Conservation (phyloP, 2,113 vertebrate species). For the Centrocercus urophasianus region DNA sequence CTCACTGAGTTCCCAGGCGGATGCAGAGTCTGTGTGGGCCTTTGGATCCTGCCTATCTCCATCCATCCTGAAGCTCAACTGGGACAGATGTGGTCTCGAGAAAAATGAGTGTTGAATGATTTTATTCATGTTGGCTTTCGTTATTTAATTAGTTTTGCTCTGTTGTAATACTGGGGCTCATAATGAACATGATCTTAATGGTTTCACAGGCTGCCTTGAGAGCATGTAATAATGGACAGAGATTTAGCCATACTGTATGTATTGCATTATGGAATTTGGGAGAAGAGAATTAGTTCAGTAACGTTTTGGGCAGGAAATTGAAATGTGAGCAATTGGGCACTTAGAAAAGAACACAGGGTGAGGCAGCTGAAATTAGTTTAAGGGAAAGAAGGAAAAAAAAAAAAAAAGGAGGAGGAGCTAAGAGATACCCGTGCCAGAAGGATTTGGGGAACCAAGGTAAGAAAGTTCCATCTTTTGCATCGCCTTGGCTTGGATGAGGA, state of each 20-base stretch:
- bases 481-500: not conserved
- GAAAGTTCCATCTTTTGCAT: not conserved
- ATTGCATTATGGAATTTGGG: not conserved
- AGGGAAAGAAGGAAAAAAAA: not conserved
- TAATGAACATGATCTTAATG: slow-evolving; percentile 53
- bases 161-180: slow-evolving; percentile 62
- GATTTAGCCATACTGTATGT: slow-evolving; percentile 32
- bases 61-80: not conserved
- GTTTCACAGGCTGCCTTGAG: slow-evolving; percentile 66
- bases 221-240: slow-evolving; percentile 15
- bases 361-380: not conserved
- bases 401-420: slow-evolving; percentile 22
- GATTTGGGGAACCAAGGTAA: not conserved
- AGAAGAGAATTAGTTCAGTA: slow-evolving; percentile 24
- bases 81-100: not conserved
- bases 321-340: slow-evolving; percentile 31
- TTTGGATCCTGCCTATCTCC: not conserved
- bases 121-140: slow-evolving; percentile 67
- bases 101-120: slow-evolving; percentile 60
- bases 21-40: not conserved
- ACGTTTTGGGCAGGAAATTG: slow-evolving; percentile 36
- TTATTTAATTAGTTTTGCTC: slow-evolving; percentile 76
- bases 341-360: slow-evolving; percentile 17
- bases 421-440: not conserved
- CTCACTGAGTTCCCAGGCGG: not conserved